Evolutionary conservation across 1,140 invertebrate species (phyloP).

Genomic region (Planococcus citri): DNA sequence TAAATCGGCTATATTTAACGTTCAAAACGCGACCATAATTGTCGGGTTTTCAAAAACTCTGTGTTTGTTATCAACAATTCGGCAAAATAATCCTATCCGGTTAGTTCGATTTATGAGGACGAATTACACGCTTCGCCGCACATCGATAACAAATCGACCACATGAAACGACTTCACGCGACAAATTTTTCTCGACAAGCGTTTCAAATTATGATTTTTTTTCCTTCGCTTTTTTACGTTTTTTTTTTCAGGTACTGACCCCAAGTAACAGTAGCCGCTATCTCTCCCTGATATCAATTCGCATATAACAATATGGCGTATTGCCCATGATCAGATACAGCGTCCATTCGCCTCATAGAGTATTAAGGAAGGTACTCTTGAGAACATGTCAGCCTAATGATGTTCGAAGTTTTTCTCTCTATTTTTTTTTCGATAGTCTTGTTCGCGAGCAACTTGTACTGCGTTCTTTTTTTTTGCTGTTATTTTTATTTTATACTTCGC

Average conservation of each 20-base stretch:
- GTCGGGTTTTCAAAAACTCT: not conserved
- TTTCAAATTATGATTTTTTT: not conserved
- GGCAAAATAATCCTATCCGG: not conserved
- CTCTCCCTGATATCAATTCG: not conserved
- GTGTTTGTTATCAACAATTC: not conserved
- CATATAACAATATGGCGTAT: not conserved
- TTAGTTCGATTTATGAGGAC: not conserved
- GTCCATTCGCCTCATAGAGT: no score
- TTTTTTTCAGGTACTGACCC: not conserved
- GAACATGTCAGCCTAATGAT: not conserved
- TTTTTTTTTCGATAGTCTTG: no score
- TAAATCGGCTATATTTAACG: conserved; percentile 7
- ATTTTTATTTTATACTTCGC: no score
- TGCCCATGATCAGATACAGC: no score
- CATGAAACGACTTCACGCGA: not conserved
- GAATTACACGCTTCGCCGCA: not conserved
- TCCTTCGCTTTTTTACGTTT: no score
- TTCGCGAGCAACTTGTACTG: no score
- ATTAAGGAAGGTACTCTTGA: no score
- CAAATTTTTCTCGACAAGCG: not conserved
- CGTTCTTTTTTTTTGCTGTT: no score
- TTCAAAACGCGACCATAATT: not conserved
- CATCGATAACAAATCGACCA: not conserved
- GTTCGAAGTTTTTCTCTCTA: not conserved
- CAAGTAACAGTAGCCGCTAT: no score